A percentile compares a stretch with the other conserved stretches of the same genome.
phyloP scores from a whole-genome alignment of 2,113 vertebrate species.

The Scopus umbretta region DNA sequence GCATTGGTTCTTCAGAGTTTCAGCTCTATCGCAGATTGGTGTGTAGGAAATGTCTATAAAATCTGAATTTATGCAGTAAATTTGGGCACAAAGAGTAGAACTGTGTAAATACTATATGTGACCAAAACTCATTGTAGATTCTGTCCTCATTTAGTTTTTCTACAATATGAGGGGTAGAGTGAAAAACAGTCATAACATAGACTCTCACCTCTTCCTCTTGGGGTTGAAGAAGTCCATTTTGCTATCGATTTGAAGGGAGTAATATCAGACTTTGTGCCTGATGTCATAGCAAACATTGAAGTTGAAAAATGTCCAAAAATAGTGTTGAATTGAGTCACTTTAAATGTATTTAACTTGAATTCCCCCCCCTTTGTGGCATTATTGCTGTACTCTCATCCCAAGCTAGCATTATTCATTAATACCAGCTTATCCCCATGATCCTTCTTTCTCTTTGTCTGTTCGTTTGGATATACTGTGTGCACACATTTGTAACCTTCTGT shows the following conservation, averaged over 20 bases:
- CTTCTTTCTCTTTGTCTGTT: background rate
- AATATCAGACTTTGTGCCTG: background rate
- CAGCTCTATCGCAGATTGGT: background rate
- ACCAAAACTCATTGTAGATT: background rate
- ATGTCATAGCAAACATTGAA: background rate
- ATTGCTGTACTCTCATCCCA: slow-evolving; percentile 9
- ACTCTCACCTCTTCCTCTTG: background rate
- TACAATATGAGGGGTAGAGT: background rate
- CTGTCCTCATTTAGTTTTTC: background rate
- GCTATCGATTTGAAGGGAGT: background rate
- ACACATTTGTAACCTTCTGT: slow-evolving; percentile 4
- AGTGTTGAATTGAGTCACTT: background rate
- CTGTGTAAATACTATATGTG: background rate
- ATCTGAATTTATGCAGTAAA: background rate
- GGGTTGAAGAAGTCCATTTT: background rate
- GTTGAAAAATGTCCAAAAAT: slow-evolving; percentile 10
- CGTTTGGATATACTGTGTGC: background rate
- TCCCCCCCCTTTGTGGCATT: background rate
- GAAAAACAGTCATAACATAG: background rate
- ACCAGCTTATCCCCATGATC: background rate
- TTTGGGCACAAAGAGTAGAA: background rate
- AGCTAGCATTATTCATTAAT: slow-evolving; percentile 35
- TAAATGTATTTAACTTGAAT: slow-evolving; percentile 29
- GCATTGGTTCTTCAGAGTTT: background rate
- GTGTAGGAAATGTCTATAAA: background rate